A percentile compares a stretch with the other conserved stretches of the same genome.
Evolutionary conservation across 2,797 vertebrate genomes (phyloP).

Genomic region (Labeo calbasu): DNA sequence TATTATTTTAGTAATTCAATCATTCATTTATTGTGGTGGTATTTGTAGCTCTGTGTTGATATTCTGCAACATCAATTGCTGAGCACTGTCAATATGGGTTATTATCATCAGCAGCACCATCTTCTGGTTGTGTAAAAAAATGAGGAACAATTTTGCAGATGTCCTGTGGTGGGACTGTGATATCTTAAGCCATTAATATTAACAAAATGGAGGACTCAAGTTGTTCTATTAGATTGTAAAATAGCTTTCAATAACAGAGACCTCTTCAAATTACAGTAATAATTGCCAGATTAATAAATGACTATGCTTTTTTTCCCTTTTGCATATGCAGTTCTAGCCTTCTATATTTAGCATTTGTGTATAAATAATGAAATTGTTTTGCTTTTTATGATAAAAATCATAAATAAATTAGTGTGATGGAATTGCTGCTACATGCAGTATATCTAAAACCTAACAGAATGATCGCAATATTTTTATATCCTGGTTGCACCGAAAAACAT

Average conservation of each 20-base stretch:
- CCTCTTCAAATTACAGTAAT: background rate
- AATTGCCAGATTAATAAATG: background rate
- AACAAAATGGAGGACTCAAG: background rate
- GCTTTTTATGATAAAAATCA: background rate
- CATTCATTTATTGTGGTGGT: background rate
- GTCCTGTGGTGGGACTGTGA: background rate
- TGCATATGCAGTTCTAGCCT: background rate
- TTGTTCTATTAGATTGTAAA: background rate
- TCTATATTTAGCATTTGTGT: background rate
- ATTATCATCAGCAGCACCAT: conserved; percentile 27
- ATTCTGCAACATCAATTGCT: background rate
- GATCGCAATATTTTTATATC: background rate
- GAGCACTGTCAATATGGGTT: background rate
- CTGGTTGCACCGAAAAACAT: too few relatives aligned
- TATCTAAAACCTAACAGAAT: background rate
- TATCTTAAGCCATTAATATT: background rate
- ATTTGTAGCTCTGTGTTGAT: background rate
- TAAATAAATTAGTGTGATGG: background rate
- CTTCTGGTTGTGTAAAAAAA: conserved; percentile 20
- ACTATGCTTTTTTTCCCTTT: background rate
- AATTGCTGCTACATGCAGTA: background rate
- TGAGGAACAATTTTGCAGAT: background rate
- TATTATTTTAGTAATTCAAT: background rate
- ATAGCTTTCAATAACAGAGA: background rate
- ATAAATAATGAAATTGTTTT: background rate